Evolutionary conservation across 2,888 invertebrate genomes (phyloP), one percentile per base, ranked within the genome.

Genomic region (Ptilodon capucinus): DNA sequence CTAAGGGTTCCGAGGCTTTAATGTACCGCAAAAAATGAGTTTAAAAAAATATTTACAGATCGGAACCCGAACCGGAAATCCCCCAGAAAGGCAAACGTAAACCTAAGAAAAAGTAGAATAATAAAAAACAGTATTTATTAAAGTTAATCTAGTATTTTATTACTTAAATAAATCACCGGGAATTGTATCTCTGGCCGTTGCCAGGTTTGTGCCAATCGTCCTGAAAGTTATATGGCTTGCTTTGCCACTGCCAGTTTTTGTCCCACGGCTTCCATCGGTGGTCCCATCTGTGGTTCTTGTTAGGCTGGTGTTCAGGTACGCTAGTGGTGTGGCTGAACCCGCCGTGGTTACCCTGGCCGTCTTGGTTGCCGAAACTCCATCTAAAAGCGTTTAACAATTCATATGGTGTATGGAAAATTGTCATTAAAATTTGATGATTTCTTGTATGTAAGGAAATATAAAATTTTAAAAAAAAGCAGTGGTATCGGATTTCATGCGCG

Each of bases 31-130:
- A 5, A 9, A 2, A 7, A 6, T 9, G 7, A 9, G 8, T 23
- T 9, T 23, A 9, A 23, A 5, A 5, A n/a, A 36, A 30, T 36
- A 46, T 19, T 74, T 74, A 0, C 69, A 89, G 89, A 47, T 87
- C 88, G 1, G 86, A 86, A 34, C 81, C 88, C 2, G 86, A 86
- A 46, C 70, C 78, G 0, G 88, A 88, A 63, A 32, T 71, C 43
- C 65, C 63, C 50, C 54, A 71, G 14, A 88, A 84, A 69, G 73
- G 74, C 34, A 86, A 81, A 67, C 63, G 73, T 4, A 81, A 79
- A 18, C 76, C 64, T 44, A 84, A 79, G 60, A 81, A 81, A 60
- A 81, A 82, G 25, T 40, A 40, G 16, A 25, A 40, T 50, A 51
- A n/a, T n/a, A n/a, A n/a, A n/a, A 57, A 50, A 39, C n/a, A 39